Evolutionary conservation across 2,888 invertebrate genomes (phyloP), one percentile per base, ranked within the genome.

Genomic region (Chalcis sispes): DNA sequence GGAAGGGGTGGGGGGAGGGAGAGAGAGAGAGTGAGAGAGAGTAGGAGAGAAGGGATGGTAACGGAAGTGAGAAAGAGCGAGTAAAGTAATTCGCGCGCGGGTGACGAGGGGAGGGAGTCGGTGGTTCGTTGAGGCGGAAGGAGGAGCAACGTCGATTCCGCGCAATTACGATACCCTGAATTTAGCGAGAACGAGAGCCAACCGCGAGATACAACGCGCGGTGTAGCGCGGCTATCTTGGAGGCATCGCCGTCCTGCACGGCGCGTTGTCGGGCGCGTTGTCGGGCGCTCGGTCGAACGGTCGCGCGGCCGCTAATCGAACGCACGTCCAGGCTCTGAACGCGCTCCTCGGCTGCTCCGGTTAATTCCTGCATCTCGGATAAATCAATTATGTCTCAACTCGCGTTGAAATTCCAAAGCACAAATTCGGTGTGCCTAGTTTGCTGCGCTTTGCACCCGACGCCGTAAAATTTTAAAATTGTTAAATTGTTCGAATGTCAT

Each of bases 301-400:
- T n/a, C 27, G 7, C 15, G 32, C 64, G 56, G n/a, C 50, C 36
- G 36, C 65, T 72, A 72, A 62, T 54, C 32, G 62, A 72, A 72
- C 62, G 18, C 52, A n/a, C n/a, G 20, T 40, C 27, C 27, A 25
- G 15, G 20, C 2, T 50, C 18, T 50, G 15, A 18, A 23, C 32
- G 36, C 50, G 20, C 18, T n/a, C 46, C 20, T 1, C 25, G 36
- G 46, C 27, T 36, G 36, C 15, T 32, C 27, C 42, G 32, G 59
- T 67, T 73, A 59, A 73, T 66, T 56, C 59, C 65, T 42, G 27
- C 42, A n/a, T 52, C 65, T 59, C 50, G 66, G 62, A 54, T 71
- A 62, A 71, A 71, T 71, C 61, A 71, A 71, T 71, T 71, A 62
- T 27, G 61, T 50, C 13, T 25, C 18, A 71, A 42, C 15, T 36